Evolutionary conservation across 2,113 vertebrate genomes (phyloP), one percentile per base, ranked within the genome.

Genomic region (Dicaeum eximium): DNA sequence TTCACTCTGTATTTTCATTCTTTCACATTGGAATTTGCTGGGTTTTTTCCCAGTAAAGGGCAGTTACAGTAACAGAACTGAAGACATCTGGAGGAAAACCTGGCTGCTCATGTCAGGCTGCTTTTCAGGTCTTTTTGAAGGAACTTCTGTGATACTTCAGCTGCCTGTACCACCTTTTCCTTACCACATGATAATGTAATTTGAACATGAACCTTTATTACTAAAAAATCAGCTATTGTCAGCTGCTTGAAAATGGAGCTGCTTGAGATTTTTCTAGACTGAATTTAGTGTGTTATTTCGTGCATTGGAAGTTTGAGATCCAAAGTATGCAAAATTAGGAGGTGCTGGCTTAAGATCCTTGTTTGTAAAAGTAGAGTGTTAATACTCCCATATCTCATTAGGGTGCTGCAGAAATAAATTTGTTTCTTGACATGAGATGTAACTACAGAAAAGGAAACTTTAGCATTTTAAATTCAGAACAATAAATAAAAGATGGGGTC

Each of bases 401-500:
- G 53, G 20, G 27, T 86, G 51, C 86, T 95, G 72, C 67, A 88
- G 86, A 80, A 86, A 86, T 80, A 70, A 28, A 80, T 90, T 40
- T 90, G 50, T 85, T 93, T 95, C 88, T 77, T 94, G 54, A 85
- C 33, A 7, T 38, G 45, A 87, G 84, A 61, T 82, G 74, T 88
- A 94, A 92, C 85, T 80, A 72, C 50, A 86, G 67, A 54, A 80
- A 75, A 86, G 31, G 66, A 79, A 94, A 90, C 33, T 23, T 86
- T 24, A 62, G 72, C 48, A 51, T 94, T 94, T 95, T 82, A 80
- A 79, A 54, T 93, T 90, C 69, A 35, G 83, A 92, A 90, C 66
- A 83, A 80, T 88, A 92, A 93, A 84, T 93, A 93, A 96, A 80
- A 85, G 45, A 83, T 88, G 64, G 60, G 38, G 77, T 86, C 77